These are phyloP conservation scores for Machaerirhynchus nigripectus DNA, from an alignment of 2,113 vertebrate species.

Conservation along the genomic window DNA sequence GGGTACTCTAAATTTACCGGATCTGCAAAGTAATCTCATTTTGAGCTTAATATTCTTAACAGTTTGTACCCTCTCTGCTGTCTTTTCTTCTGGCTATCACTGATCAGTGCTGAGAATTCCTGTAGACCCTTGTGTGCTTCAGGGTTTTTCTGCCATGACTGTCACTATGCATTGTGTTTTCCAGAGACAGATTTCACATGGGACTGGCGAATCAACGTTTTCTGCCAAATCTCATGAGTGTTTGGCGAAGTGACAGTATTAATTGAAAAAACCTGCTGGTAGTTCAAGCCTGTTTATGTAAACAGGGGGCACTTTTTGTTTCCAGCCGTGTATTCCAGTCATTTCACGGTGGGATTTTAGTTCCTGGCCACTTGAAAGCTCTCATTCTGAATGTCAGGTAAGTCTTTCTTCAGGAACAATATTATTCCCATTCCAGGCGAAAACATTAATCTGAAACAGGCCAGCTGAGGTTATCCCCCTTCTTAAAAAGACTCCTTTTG, in stretches of 20 bases:
- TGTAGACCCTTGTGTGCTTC: not conserved
- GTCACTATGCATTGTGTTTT: not conserved
- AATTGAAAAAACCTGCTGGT: not conserved
- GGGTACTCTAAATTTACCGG: not conserved
- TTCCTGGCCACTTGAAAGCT: not conserved
- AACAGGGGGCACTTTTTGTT: not conserved
- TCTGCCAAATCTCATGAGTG: not conserved
- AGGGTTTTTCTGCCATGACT: not conserved
- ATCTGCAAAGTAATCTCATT: not conserved
- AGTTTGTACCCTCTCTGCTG: not conserved
- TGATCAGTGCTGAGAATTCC: not conserved
- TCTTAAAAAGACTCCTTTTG: not conserved
- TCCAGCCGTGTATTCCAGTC: not conserved
- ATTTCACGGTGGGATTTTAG: not conserved
- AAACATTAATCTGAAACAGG: not conserved
- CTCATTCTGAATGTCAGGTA: not conserved
- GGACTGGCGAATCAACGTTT: not conserved
- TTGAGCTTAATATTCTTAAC: not conserved
- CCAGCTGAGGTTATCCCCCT: not conserved
- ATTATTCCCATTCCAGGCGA: not conserved
- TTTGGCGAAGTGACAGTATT: slow-evolving; percentile 17
- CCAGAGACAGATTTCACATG: not conserved
- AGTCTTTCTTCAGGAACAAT: not conserved
- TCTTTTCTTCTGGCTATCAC: not conserved
- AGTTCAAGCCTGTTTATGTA: not conserved